Base-by-base conservation (phyloP, 2,797 vertebrate genomes). In the Sebastes hubbsi region DNA sequence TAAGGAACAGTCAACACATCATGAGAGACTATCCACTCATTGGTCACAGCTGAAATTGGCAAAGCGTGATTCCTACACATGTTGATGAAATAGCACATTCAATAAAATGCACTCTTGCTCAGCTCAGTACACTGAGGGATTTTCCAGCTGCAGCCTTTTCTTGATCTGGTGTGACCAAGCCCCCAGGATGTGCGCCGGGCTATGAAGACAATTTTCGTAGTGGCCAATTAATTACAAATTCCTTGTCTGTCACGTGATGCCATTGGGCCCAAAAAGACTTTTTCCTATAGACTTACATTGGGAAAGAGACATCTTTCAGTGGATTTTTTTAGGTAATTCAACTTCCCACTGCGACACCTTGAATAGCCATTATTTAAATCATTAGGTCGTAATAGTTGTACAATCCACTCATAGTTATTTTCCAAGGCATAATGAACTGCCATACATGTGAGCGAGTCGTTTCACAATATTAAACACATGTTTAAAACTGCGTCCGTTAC, bases 361-460 rank as follows among this genome's bases (percentile, higher is more conserved):
- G 18, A 42, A 42, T 42, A 42, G 38, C 38, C 38, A 42, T 42
- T 42, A 42, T 42, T 42, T 42, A 25, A 58, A 16, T 25, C 55
- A 16, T 25, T 58, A 27, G 24, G 0, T 58, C 55, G 0, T 14
- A 27, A 58, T 25, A 58, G 13, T 58, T 58, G 24, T 58, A 58
- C 24, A 58, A 27, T 1, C 55, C 13, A 58, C 24, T 16, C 25
- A 56, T 1, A 30, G 58, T 60, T 30, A 20, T 30, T 60, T 30
- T 1, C 38, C 58, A 60, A 60, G 27, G 58, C 27, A 30, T 60
- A 60, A 30, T 27, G 27, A 30, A 60, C 27, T 18, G 38, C 38
- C 0, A 0, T 42, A 0, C 38, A 42, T 42, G 0, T 42, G 38
- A 42, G 38, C 38, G 38, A 42, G 38, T 1, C 1, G 6, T 49